Base-by-base conservation (phyloP, 2,797 vertebrate genomes). In the Eutrigla gurnardus region DNA sequence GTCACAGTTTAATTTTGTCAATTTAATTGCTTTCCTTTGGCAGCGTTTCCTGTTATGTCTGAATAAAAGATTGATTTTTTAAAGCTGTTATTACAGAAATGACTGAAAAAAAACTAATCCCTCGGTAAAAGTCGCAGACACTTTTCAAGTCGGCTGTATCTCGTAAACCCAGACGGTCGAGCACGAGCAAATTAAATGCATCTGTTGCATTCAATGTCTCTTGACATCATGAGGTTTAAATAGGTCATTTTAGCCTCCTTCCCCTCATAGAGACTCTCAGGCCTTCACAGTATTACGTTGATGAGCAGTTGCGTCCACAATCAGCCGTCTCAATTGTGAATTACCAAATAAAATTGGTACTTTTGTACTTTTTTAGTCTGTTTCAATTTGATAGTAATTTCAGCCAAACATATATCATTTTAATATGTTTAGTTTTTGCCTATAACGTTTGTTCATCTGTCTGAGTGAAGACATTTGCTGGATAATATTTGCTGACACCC, bases 11-110 rank as follows among this genome's bases (percentile, higher is more conserved):
- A 55, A 76, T 77, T 80, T 60, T 49, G 62, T 57, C 79, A 55
- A 73, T 84, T 71, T 75, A 80, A 80, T 77, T 84, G 76, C 76
- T 77, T 83, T 80, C 82, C 64, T 81, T 60, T 57, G 65, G 69
- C 72, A 76, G 47, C 37, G 53, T 74, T 77, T 62, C 59, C 46
- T 57, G 58, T 69, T 37, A 17, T 70, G 70, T 80, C 75, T 72
- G 39, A 77, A 77, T 80, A 64, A 75, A 73, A 74, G 54, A 83
- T 80, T 76, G 61, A 79, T 71, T 78, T 25, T 66, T 67, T 49
- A 77, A 25, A 77, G 63, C 70, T 50, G 73, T 75, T 74, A 70
- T 77, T 76, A 57, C 62, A 68, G 69, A 57, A 36, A 53, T 62
- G 15, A 13, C 43, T 45, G 18, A 61, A 70, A 63, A 75, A 11